Evolutionary conservation across 2,797 vertebrate genomes (phyloP), one percentile per base, ranked within the genome.

Genomic region (Anabas testudineus): DNA sequence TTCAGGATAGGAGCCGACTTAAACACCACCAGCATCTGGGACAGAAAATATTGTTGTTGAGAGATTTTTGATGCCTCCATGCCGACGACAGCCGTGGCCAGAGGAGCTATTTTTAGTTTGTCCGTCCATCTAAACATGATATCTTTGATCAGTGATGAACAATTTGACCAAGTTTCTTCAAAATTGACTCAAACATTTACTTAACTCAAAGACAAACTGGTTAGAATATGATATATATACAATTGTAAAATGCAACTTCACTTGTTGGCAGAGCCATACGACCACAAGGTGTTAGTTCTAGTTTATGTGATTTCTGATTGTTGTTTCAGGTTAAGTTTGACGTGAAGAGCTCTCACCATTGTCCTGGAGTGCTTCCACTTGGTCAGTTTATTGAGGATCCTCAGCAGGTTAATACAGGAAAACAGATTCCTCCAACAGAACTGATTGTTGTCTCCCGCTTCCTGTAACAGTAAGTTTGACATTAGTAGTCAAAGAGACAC

Each of bases 281-380:
- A 30, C 28, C 5, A 30, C 28, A 30, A 30, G 28, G 28, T 30
- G 28, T 30, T 32, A 32, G 10, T 32, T 32, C 8, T 32, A 32
- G 30, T 9, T 32, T 2, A 34, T 7, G 2, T 1, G 3, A 41
- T 12, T 32, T 7, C 2, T 1, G 3, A 41, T 12, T 32, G 0
- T 2, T 7, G 12, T 2, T 1, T 24, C 22, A 0, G 14, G 13
- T 4, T 46, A 7, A 37, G n/a, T 2, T 10, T 14, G 14, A 24
- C 6, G 22, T 30, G 21, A 9, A 0, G 14, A 4, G 15, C n/a
- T 10, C 61, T 79, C 78, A 97, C 97, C 97, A 99, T 99, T 8
- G 97, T 99, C 77, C 98, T 96, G 16, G 98, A 99, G 82, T 99
- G 98, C 64, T 99, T 99, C 98, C 98, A 99, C 86, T 99, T 99